Percentiles rank a stretch among this genome's conserved stretches.
These are phyloP conservation scores for Hyperoplus lanceolatus DNA, from an alignment of 2,797 vertebrate genomes.

Conservation along the genomic window DNA sequence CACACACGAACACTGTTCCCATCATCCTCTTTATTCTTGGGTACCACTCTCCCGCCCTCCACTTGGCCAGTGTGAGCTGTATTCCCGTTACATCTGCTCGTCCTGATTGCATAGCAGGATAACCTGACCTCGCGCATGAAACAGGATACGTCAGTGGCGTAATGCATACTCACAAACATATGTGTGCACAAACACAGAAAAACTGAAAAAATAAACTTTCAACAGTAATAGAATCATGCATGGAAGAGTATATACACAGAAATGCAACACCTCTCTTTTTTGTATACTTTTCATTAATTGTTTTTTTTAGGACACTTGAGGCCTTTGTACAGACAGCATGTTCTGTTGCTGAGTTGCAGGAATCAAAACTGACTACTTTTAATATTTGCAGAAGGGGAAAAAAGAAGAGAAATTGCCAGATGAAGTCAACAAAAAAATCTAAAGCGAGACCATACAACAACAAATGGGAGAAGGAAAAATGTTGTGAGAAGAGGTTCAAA, in stretches of 20 bases:
- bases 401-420: slow-evolving; percentile 33
- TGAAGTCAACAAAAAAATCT: slow-evolving; percentile 44
- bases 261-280: neutral
- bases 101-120: slow-evolving; percentile 37
- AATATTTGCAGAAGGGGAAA: slow-evolving; percentile 18
- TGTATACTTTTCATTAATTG: neutral
- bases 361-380: slow-evolving; percentile 35
- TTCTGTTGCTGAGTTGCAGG: neutral
- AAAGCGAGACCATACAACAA: slow-evolving; percentile 51
- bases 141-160: slow-evolving; percentile 43
- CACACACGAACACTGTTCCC: slow-evolving; percentile 27
- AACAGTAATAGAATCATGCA: neutral
- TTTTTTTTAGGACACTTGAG: neutral
- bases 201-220: neutral
- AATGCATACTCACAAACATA: slow-evolving; percentile 15
- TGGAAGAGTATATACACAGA: neutral
- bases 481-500: slow-evolving; percentile 33
- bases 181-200: slow-evolving; percentile 24
- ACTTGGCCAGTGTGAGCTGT: slow-evolving; percentile 8
- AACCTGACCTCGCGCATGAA: slow-evolving; percentile 50
- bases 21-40: slow-evolving; percentile 32
- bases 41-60: slow-evolving; percentile 21
- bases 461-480: slow-evolving; percentile 53
- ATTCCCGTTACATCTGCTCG: slow-evolving; percentile 47
- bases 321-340: neutral